Base-by-base conservation (phyloP, 1,140 invertebrate genomes). In the Hycleus phaleratus region DNA sequence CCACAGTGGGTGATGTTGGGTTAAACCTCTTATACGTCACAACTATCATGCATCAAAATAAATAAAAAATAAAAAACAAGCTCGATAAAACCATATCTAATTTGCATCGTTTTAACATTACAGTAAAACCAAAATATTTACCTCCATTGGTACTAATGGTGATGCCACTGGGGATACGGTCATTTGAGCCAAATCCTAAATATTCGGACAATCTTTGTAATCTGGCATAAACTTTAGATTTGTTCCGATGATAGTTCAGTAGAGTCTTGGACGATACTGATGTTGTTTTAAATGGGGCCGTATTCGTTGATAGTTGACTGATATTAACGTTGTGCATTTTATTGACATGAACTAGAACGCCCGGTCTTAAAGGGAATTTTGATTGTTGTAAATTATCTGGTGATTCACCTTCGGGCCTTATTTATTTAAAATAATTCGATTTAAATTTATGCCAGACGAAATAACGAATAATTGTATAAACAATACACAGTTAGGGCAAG, bases 281-380 rank as follows among this genome's bases (percentile, higher is more conserved):
- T 4, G 64, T 69, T 3, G 62, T 65, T 62, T 64, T 67, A 50
- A 67, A 71, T 5, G 61, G 68, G 26, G 56, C 57, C 40, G 59
- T 45, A 38, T 65, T 55, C 2, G 48, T 25, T 18, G 43, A 10
- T 46, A 69, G 58, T 49, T 68, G 59, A 68, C 75, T 61, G 70
- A 75, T 60, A 71, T 72, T 73, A 45, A 85, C 76, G 59, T 81
- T 83, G 67, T 85, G 81, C 58, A 82, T 79, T 65, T 82, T 84
- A 76, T 91, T 91, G 39, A 92, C 86, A 74, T 93, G 90, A 45
- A 92, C 86, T 65, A 93, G 78, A 44, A 93, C 90, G 26, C 90
- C 91, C 1, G 91, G 90, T 68, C 90, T 87, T 55, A 93, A 75
- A 26, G 91, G 91, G 90, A 90, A 94, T 67, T 90, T 89, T 84